Evolutionary conservation across 2,113 vertebrate genomes (phyloP).

Genomic region (Anser brachyrhynchus): DNA sequence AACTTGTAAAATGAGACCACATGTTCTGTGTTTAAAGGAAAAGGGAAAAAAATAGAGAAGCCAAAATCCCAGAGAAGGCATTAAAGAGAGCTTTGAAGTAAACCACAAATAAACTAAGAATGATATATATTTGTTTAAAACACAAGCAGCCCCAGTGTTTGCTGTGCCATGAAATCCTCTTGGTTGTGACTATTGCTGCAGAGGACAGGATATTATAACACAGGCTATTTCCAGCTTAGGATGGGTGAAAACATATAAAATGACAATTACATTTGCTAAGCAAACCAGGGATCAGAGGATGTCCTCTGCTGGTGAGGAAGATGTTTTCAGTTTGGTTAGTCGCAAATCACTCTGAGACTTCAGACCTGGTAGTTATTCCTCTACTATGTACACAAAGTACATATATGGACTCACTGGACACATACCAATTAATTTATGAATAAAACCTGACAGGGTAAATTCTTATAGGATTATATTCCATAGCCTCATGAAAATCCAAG

Average conservation of each 20-base stretch:
- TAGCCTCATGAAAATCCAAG: background rate
- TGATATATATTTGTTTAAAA: background rate
- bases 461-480: background rate
- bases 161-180: background rate
- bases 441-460: background rate
- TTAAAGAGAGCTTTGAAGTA: background rate
- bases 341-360: background rate
- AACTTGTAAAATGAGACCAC: background rate
- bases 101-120: background rate
- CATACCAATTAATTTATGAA: background rate
- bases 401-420: background rate
- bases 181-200: background rate
- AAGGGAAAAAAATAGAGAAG: background rate
- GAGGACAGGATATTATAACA: background rate
- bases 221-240: background rate
- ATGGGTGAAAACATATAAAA: background rate
- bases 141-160: accelerated
- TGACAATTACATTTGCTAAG: background rate
- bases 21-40: background rate
- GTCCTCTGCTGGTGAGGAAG: background rate
- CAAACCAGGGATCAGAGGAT: background rate
- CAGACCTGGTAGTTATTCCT: background rate
- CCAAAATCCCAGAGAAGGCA: background rate
- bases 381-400: background rate
- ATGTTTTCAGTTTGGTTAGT: background rate